phyloP scores from a whole-genome alignment of 2,113 vertebrate species.

The Eurystomus gularis region DNA sequence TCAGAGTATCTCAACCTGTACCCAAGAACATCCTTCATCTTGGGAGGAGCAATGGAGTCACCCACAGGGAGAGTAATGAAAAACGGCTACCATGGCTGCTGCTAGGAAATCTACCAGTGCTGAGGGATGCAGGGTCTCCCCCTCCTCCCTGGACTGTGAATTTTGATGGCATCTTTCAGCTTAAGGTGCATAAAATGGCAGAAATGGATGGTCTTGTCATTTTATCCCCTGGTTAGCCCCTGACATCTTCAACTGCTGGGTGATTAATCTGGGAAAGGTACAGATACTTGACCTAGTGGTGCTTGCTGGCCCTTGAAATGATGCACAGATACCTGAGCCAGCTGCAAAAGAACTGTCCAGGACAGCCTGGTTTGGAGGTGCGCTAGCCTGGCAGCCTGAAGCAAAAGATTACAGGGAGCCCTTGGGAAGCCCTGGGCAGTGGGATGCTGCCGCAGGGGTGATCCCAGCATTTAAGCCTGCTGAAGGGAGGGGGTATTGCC shows the following conservation, averaged over 20 bases:
- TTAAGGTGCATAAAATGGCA: neutral
- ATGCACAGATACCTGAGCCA: neutral
- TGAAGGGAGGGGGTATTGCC: neutral
- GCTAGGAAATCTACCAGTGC: neutral
- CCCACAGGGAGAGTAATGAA: rapidly evolving
- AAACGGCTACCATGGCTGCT: neutral
- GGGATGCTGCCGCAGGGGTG: neutral
- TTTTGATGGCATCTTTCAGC: neutral
- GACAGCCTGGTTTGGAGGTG: neutral
- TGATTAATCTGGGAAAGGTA: neutral
- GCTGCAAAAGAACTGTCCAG: neutral
- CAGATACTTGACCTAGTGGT: neutral
- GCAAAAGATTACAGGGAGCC: neutral
- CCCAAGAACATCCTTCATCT: neutral
- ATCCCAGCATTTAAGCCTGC: rapidly evolving
- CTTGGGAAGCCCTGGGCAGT: neutral
- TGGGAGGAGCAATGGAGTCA: neutral
- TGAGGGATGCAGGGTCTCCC: neutral
- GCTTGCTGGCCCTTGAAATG: neutral
- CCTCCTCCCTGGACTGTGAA: neutral
- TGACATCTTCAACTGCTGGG: neutral
- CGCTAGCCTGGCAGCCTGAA: neutral
- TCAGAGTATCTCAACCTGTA: neutral
- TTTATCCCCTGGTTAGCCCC: neutral
- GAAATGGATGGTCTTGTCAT: neutral